Evolutionary conservation across 2,888 invertebrate genomes (phyloP).

Genomic region (Panzeria rudis): DNA sequence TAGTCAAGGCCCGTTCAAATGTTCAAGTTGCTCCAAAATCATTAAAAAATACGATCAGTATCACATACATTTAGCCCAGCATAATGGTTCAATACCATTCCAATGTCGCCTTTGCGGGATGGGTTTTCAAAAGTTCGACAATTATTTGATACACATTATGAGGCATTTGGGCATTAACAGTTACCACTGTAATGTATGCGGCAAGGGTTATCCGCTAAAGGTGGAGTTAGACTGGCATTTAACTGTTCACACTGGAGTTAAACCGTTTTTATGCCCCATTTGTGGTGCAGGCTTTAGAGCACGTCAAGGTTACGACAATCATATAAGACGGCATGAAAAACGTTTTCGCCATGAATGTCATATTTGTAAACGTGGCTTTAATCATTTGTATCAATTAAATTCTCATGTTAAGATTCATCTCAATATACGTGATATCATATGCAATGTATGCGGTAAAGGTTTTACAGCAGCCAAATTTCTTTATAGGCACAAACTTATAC

Average conservation of each 20-base stretch:
- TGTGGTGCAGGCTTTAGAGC: constrained; percentile 77
- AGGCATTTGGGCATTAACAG: constrained; percentile 64
- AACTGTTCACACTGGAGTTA: constrained; percentile 75
- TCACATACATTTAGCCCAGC: constrained; percentile 61
- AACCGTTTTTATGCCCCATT: constrained; percentile 73
- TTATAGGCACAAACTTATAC: constrained; percentile 77
- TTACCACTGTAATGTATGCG: constrained; percentile 63
- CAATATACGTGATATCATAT: constrained; percentile 78
- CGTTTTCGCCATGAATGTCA: constrained; percentile 69
- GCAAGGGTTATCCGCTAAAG: constrained; percentile 61
- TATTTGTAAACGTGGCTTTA: constrained; percentile 68
- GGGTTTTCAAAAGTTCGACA: constrained; percentile 57
- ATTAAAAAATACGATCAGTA: constrained; percentile 62
- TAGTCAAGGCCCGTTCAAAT: constrained; percentile 66
- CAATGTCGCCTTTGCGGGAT: constrained; percentile 65
- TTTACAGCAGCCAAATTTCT: constrained; percentile 76
- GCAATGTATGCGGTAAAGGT: constrained; percentile 76
- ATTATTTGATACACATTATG: constrained; percentile 59
- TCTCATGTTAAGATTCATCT: constrained; percentile 78
- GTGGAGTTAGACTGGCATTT: constrained; percentile 62
- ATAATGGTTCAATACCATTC: constrained; percentile 56
- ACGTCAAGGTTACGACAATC: constrained; percentile 66
- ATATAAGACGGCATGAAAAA: constrained; percentile 68
- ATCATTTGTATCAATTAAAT: constrained; percentile 57
- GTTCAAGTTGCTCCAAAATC: constrained; percentile 56